These are phyloP conservation scores for Nymphalis io DNA, from an alignment of 1,140 invertebrate species.

Conservation along the genomic window DNA sequence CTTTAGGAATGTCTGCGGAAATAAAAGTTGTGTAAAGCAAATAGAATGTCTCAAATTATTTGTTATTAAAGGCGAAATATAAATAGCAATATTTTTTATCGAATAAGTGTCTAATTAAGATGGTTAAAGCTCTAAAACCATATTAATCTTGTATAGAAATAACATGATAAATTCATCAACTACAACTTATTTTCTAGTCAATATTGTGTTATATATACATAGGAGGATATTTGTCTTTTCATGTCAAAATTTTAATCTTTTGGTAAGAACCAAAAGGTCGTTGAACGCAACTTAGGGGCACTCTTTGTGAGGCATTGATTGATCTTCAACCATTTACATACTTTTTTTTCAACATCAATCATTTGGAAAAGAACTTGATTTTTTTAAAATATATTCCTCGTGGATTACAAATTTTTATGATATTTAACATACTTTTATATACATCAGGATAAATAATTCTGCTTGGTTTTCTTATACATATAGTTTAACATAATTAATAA, in stretches of 20 bases:
- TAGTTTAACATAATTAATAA: too few species aligned
- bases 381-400: neutral
- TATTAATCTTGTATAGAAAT: too few species aligned
- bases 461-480: too few species aligned
- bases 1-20: neutral
- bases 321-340: constrained; percentile 10
- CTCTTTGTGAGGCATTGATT: constrained; percentile 14
- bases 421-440: too few species aligned
- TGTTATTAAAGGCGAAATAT: neutral
- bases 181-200: too few species aligned
- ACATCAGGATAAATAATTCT: too few species aligned
- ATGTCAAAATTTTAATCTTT: neutral
- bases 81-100: too few species aligned
- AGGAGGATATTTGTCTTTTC: neutral
- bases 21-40: neutral
- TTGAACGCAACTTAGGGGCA: constrained; percentile 2
- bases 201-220: neutral
- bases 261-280: constrained; percentile 8
- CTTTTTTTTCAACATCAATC: constrained; percentile 1
- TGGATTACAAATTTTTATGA: neutral
- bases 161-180: too few species aligned
- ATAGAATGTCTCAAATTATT: neutral
- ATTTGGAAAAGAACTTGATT: neutral
- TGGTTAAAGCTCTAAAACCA: too few species aligned
- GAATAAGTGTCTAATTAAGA: too few species aligned